Evolutionary conservation across 2,113 vertebrate species (phyloP), one percentile per base, ranked within the genome.

Genomic region (Anoplopoma fimbria): DNA sequence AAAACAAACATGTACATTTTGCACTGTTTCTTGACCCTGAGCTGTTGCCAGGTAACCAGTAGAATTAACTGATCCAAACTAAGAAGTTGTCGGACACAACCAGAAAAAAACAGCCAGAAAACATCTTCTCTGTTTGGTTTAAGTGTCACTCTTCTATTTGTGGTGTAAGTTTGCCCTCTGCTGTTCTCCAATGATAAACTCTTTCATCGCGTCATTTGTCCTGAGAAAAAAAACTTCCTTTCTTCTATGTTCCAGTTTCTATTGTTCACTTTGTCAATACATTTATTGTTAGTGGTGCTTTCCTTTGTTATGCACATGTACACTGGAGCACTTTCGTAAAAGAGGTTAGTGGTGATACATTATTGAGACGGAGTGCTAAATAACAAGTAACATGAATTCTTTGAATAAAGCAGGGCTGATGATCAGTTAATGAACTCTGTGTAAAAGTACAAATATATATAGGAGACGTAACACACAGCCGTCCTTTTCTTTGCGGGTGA

Each of bases 91-190:
- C 36, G 0, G 19, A 42, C 27, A 68, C 14, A 47, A 25, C 29
- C 21, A 2, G 0, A 7, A 12, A 27, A 38, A 14, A 78, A 61
- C 10, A 1, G 23, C 61, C 23, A 29, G 31, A 31, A 33, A 74
- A 70, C 27, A 23, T 67, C 40, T n/a, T 10, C 25, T 75, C 53
- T 15, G 23, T 55, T 64, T 68, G 34, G 63, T 60, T 34, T 9
- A 29, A 34, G 10, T 33, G 51, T 2, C 33, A 64, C 4, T 13
- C 31, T 21, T 67, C 27, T 58, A 13, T 81, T 77, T 62, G 65
- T 71, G 79, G 70, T 57, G 55, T 13, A 40, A 88, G 72, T 61
- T 69, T 40, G 87, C 90, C 87, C 86, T 81, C 89, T 91, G 61
- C 77, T 88, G 87, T 62, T 29, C 58, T 51, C 25, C 31, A 57